Conservation (phyloP, 2,888 invertebrate species). For the Campopleginae sp. region DNA sequence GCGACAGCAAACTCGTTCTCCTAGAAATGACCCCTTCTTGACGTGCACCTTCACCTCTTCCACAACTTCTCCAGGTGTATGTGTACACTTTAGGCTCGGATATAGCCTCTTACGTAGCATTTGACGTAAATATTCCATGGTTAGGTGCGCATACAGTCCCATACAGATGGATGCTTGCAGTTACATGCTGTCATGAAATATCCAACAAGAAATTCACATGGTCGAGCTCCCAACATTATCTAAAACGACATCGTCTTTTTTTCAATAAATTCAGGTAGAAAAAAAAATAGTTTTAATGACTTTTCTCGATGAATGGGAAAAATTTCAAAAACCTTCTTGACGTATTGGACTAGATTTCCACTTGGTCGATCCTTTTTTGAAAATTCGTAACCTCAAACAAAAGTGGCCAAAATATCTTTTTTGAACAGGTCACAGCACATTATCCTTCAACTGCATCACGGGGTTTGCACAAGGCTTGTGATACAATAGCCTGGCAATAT, state of each 20-base stretch:
- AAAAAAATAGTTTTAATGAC: background rate
- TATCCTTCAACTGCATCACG: background rate
- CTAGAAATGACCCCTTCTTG: slow-evolving; percentile 57
- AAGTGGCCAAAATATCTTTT: background rate
- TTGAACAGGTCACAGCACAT: background rate
- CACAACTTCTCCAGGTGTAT: background rate
- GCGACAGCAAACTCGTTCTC: slow-evolving; percentile 59
- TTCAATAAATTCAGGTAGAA: slow-evolving; percentile 13
- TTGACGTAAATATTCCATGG: slow-evolving; percentile 61
- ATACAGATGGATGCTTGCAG: slow-evolving; percentile 17
- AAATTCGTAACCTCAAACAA: background rate
- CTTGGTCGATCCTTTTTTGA: background rate
- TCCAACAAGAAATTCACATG: slow-evolving; percentile 28
- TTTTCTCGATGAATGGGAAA: background rate
- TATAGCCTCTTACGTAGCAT: slow-evolving; percentile 34
- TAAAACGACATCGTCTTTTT: background rate
- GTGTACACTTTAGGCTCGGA: slow-evolving; percentile 17
- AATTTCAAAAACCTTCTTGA: background rate
- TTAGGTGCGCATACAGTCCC: slow-evolving; percentile 40
- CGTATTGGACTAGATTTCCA: background rate
- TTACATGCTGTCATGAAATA: slow-evolving; percentile 28
- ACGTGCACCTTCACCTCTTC: slow-evolving; percentile 51
- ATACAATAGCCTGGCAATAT: background rate
- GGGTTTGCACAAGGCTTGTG: background rate
- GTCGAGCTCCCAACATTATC: slow-evolving; percentile 34